Base-by-base conservation (phyloP, 1,140 invertebrate genomes). In the Choristoneura fumiferana region DNA sequence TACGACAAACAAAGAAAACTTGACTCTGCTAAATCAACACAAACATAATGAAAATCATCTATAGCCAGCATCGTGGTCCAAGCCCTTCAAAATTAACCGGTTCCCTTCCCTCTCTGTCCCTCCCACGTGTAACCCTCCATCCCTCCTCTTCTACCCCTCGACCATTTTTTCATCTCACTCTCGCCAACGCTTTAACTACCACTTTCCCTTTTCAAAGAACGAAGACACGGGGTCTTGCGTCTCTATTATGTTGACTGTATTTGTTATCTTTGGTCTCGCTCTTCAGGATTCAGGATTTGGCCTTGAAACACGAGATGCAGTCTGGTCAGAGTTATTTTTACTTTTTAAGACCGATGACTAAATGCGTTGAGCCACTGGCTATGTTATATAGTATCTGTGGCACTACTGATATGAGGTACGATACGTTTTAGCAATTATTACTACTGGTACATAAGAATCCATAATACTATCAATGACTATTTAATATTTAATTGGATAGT, bases 121-220 rank as follows among this genome's bases (percentile, higher is more conserved):
- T 65, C 76, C 0, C 12, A 49, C 8, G 4, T 5, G 18, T 49
- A 39, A 18, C 38, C 36, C 29, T 68, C 61, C 56, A 45, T 13
- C 72, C 45, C 12, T 85, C 82, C 56, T 72, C 12, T 33, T 78
- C 65, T 67, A 63, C 71, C 81, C 79, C 81, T 81, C 76, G 84
- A 80, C 69, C 66, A 83, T 87, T 88, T 84, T 85, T 88, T 85
- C 75, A 85, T 88, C 85, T 86, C 85, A 86, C 84, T 88, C 85
- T 85, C 79, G 72, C 85, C 77, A 75, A 67, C 69, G 78, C 68
- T 72, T 49, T 59, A 73, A 77, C 73, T 81, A 86, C 82, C 82
- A 88, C 85, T 87, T 88, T 88, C 85, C 85, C 85, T 88, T 88
- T 88, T 88, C 65, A 88, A 88, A 88, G 85, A 82, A 88, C 85